Evolutionary conservation across 2,888 invertebrate species (phyloP).

Genomic region (Lithophane leautieri): DNA sequence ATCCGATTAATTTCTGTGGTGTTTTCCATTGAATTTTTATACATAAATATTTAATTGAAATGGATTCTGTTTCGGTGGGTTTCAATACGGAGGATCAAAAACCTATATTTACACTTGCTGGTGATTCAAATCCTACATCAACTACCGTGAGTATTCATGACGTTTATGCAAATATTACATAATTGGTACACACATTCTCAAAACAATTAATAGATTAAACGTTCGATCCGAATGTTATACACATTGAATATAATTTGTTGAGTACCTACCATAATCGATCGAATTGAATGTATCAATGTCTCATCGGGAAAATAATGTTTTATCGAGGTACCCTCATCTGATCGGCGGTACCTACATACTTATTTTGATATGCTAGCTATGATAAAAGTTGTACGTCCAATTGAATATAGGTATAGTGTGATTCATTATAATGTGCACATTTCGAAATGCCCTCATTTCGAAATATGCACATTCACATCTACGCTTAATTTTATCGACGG

Average conservation of each 20-base stretch:
- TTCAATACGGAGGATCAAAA: conserved; percentile 78
- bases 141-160: conserved; percentile 75
- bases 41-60: conserved; percentile 30
- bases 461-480: too few relatives aligned
- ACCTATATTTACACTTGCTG: conserved; percentile 78
- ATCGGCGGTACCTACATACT: not conserved
- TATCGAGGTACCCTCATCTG: not conserved
- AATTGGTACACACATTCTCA: not conserved
- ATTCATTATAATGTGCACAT: too few relatives aligned
- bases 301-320: not conserved
- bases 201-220: not conserved
- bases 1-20: conserved; percentile 15
- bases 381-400: not conserved
- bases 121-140: conserved; percentile 72
- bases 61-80: conserved; percentile 76
- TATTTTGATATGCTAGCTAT: not conserved
- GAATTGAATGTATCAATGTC: not conserved
- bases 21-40: conserved; percentile 9
- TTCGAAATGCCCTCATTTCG: too few relatives aligned
- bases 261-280: not conserved
- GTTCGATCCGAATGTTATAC: not conserved
- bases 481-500: too few relatives aligned
- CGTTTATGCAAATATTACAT: conserved; percentile 1
- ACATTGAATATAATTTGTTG: not conserved
- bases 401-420: too few relatives aligned